Evolutionary conservation across 2,797 vertebrate species (phyloP), one percentile per base, ranked within the genome.

Genomic region (Sternotherus odoratus): DNA sequence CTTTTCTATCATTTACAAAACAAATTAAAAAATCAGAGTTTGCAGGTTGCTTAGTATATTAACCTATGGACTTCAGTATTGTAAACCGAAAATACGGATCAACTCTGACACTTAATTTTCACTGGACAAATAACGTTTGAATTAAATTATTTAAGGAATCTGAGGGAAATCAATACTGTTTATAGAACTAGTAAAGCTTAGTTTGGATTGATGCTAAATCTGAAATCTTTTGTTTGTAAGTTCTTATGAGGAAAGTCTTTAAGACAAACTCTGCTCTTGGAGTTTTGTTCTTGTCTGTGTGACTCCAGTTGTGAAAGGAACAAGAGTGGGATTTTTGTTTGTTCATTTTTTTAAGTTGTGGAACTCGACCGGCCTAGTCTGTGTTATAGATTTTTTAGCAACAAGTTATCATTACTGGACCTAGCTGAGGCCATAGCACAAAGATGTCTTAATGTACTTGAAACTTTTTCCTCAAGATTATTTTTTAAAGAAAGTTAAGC

Each of bases 381-480:
- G 94, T 97, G 98, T 97, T 97, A 98, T 97, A 95, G 98, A 97
- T 98, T 98, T 98, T 92, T 95, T 97, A 97, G 97, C 96, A 96
- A 60, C 49, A 92, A 86, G 94, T 96, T 98, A 97, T 98, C 97
- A 97, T 97, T 97, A 87, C 77, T 50, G 10, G 83, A 92, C 89
- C 96, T 66, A 85, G 93, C 78, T 88, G 96, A 89, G 72, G 43
- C 72, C 92, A 57, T 83, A 89, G 87, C 50, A 81, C 92, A 91
- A 94, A 93, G 88, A 94, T 88, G 77, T 90, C 95, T 96, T 89
- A 94, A 94, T 86, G 66, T 82, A 92, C 77, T 95, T 97, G 60
- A 43, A 93, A 69, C 19, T 30, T 21, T 84, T 97, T 96, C 91
- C 97, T 56, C 80, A 83, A 88, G 90, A 93, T 66, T 91, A 87